phyloP scores from a whole-genome alignment of 2,888 invertebrate genomes.

The Drosophila bunnanda region DNA sequence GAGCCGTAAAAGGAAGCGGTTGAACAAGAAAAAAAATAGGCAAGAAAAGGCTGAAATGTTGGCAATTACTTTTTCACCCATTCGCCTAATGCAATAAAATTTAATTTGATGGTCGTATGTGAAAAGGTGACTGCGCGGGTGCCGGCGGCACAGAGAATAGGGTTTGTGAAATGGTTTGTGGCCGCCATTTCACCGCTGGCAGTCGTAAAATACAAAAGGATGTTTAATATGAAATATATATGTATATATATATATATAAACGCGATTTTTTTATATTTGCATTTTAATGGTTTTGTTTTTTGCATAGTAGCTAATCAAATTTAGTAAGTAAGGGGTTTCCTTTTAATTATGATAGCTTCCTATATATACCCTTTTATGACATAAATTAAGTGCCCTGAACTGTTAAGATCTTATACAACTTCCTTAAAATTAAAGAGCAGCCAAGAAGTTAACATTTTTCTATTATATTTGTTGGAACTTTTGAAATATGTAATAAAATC shows the following conservation, averaged over 20 bases:
- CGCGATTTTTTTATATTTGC: slow-evolving; percentile 54
- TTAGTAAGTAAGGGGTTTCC: not conserved
- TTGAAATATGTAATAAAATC: slow-evolving; percentile 26
- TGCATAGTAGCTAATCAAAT: slow-evolving; percentile 17
- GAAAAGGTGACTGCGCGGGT: slow-evolving; percentile 53
- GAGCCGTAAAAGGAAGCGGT: slow-evolving; percentile 45
- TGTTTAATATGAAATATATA: slow-evolving; percentile 56
- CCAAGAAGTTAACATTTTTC: too few species aligned
- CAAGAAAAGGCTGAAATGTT: slow-evolving; percentile 33
- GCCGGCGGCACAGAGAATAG: slow-evolving; percentile 10
- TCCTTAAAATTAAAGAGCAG: slow-evolving; percentile 1
- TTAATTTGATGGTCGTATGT: slow-evolving; percentile 67
- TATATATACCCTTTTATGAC: not conserved
- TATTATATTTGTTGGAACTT: slow-evolving; percentile 2
- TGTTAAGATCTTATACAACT: not conserved
- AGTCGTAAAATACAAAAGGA: slow-evolving; percentile 65
- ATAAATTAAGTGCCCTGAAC: not conserved
- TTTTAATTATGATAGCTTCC: not conserved
- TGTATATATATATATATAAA: not conserved
- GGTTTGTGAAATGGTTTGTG: slow-evolving; percentile 45
- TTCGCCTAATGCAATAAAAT: slow-evolving; percentile 72
- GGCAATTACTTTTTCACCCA: slow-evolving; percentile 55
- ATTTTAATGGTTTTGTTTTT: slow-evolving; percentile 66
- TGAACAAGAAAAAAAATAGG: slow-evolving; percentile 23
- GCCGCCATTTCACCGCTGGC: slow-evolving; percentile 55